These are phyloP conservation scores for Prochilodus magdalenae DNA, from an alignment of 2,113 vertebrate genomes.

Conservation along the genomic window DNA sequence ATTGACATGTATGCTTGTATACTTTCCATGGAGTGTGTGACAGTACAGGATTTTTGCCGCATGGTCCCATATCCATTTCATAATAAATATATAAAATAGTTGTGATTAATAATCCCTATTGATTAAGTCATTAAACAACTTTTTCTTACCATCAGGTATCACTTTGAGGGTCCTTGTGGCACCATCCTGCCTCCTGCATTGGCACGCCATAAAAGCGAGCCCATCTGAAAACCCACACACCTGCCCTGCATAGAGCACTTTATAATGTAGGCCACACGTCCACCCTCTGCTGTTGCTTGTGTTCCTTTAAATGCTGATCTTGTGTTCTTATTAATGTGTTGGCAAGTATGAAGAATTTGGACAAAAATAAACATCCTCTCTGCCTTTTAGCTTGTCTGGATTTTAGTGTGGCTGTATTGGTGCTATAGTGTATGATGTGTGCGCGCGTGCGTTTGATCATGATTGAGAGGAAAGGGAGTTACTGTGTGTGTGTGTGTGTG, in stretches of 20 bases:
- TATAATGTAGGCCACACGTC: constrained; percentile 1
- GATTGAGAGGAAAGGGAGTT: neutral
- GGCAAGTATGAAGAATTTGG: neutral
- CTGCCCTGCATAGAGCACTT: constrained; percentile 29
- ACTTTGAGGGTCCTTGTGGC: constrained; percentile 92
- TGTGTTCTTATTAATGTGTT: neutral
- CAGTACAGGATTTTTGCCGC: no score
- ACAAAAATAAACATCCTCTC: neutral
- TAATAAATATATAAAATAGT: no score
- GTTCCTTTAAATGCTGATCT: neutral
- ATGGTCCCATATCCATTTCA: no score
- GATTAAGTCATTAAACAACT: neutral
- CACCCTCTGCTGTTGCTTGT: neutral
- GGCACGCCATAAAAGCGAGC: constrained; percentile 79
- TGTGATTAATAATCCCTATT: no score
- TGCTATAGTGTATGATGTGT: neutral
- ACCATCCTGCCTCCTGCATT: constrained; percentile 87
- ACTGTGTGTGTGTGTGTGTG: constrained; percentile 10
- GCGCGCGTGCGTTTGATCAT: constrained; percentile 10
- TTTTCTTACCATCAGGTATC: constrained; percentile 81
- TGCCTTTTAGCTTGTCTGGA: neutral
- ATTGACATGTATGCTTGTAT: no score
- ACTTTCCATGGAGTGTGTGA: no score
- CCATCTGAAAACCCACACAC: constrained; percentile 50
- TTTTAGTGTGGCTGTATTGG: neutral